Base-by-base conservation (phyloP, 64 coral and sea anemone genomes). In the Dendronephthya gigantea region DNA sequence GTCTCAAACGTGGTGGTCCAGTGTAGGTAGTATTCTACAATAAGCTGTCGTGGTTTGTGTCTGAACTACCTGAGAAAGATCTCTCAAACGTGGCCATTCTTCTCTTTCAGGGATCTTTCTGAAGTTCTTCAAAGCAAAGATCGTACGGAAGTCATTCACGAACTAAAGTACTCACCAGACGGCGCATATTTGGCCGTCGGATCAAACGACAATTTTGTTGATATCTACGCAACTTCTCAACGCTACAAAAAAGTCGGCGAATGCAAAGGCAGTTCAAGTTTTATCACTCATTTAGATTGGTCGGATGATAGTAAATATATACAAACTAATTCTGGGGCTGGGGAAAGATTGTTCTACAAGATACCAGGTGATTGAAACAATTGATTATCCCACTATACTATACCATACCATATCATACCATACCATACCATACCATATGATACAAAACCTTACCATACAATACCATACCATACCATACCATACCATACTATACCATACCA, bases 231-330 rank as follows among this genome's bases (percentile, higher is more conserved):
- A 15, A 92, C 93, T 16, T 52, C 87, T 17, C 95, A 98, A 69
- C 90, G 85, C 4, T 98, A 98, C 87, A 98, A 98, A 85, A 98
- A 93, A 87, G 95, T 98, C 4, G 95, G 95, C 15, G 95, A 98
- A 39, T 98, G 95, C 40, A 93, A 88, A 82, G 95, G 95, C 19
- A 91, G 90, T 82, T 98, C 95, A 33, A 98, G 95, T 85, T 98
- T 98, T 82, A 98, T 98, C 84, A 98, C 95, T 5, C 95, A 98
- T 88, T 87, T 98, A 39, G 95, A 98, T 56, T 98, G 95, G 95
- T 98, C 95, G 30, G 82, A 93, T 83, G 95, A 98, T 70, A 90
- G 92, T 84, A 98, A 93, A 85, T 88, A 98, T 51, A 88, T 98
- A n/a, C 95, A 98, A 83, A 91, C 90, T 3, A 98, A 98, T 81